phyloP scores from a whole-genome alignment of 1,140 invertebrate genomes.

The Whitmania pigra region DNA sequence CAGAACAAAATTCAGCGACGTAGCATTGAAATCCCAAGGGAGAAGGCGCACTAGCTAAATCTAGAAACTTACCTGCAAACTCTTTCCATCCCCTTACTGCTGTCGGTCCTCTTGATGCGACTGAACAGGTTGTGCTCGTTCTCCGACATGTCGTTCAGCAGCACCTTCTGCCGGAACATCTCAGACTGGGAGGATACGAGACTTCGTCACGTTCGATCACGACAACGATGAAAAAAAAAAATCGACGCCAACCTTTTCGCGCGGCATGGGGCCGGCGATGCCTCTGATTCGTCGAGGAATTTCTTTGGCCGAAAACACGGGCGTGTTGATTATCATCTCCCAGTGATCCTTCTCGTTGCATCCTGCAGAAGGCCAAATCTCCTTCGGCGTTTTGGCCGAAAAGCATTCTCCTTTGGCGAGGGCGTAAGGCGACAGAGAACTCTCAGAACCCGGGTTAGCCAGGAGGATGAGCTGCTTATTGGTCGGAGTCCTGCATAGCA shows the following conservation, averaged over 20 bases:
- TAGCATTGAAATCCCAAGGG: not conserved
- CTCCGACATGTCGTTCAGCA: slow-evolving; percentile 46
- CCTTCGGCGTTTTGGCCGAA: too few species aligned
- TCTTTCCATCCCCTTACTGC: slow-evolving; percentile 68
- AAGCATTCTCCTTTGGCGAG: too few species aligned
- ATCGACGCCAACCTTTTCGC: not conserved
- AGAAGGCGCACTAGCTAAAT: not conserved
- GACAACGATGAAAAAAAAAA: not conserved
- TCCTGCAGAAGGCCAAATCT: too few species aligned
- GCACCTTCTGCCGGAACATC: slow-evolving; percentile 57
- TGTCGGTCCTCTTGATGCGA: slow-evolving; percentile 56
- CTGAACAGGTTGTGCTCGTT: slow-evolving; percentile 29
- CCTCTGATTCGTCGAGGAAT: not conserved
- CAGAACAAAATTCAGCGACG: not conserved
- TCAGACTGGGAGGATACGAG: slow-evolving; percentile 45
- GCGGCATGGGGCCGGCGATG: not conserved
- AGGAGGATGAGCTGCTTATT: too few species aligned
- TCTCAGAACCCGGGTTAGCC: too few species aligned
- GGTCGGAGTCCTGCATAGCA: too few species aligned
- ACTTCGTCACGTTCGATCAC: not conserved
- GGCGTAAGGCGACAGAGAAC: not conserved
- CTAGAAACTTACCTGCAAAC: slow-evolving; percentile 50
- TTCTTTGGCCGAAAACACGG: slow-evolving; percentile 3
- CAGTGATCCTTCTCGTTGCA: not conserved
- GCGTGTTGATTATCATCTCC: not conserved